These are phyloP conservation scores for Polymixis flavicincta DNA, from an alignment of 2,888 invertebrate genomes.

Conservation along the genomic window DNA sequence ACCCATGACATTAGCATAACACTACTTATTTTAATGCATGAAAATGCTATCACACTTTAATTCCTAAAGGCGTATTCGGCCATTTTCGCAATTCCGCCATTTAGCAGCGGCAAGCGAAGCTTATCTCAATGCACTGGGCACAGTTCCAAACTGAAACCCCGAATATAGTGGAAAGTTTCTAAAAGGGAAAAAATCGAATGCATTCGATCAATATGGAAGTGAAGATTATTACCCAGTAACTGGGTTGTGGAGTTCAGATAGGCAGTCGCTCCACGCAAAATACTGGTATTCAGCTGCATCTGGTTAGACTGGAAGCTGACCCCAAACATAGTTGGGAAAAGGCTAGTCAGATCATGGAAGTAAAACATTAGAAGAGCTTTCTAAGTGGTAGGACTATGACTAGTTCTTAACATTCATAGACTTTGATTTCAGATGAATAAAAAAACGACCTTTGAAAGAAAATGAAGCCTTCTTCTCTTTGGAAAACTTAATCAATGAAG, in stretches of 20 bases:
- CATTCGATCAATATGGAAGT: not conserved
- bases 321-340: too few species aligned
- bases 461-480: too few species aligned
- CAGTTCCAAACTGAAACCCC: constrained; percentile 31
- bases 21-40: not conserved
- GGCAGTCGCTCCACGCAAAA: too few species aligned
- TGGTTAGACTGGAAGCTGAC: too few species aligned
- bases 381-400: not conserved
- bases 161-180: constrained; percentile 3
- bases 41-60: not conserved
- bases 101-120: constrained; percentile 14
- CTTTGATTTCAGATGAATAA: not conserved
- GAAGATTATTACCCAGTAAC: too few species aligned
- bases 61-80: not conserved
- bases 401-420: not conserved
- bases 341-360: too few species aligned
- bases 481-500: too few species aligned
- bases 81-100: constrained; percentile 1
- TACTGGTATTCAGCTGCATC: too few species aligned
- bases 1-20: not conserved
- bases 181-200: constrained; percentile 1
- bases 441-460: too few species aligned
- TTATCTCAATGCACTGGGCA: constrained; percentile 31
- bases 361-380: not conserved
- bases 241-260: too few species aligned